Evolutionary conservation across 2,797 vertebrate genomes (phyloP), one percentile per base, ranked within the genome.

Genomic region (Tachyglossus aculeatus): DNA sequence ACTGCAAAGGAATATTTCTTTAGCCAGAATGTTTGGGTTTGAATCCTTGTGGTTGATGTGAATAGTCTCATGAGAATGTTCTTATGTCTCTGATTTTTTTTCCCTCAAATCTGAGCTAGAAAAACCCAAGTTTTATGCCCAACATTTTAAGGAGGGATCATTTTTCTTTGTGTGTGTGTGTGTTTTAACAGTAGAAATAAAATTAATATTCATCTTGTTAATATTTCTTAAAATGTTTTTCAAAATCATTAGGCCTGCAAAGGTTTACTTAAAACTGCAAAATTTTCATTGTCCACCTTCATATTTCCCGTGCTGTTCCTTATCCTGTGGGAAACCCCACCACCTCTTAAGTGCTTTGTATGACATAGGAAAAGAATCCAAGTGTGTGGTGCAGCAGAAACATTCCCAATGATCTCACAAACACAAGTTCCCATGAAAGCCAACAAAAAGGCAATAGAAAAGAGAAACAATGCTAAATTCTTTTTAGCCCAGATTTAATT

Each of bases 11-110:
- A 25, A 18, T 73, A 44, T 75, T 79, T 78, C 50, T 77, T 65
- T 38, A 75, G 41, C 37, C 51, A 73, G 50, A 65, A 76, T 71
- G 73, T 71, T 81, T 74, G 61, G 71, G 22, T 24, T 58, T 74
- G 36, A 66, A n/a, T n/a, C n/a, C n/a, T n/a, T n/a, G n/a, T 40
- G n/a, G 37, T 15, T 29, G 22, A 81, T 54, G 31, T 71, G 50
- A 48, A 48, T 19, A 31, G 41, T 16, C 56, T 39, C 15, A 13
- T 3, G 64, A 71, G 55, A 63, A 1, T 5, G 21, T n/a, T 8
- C n/a, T 31, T 11, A 4, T 10, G 2, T 10, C 31, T 24, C 37
- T 83, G 27, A 29, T 18, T 27, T 31, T 31, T 78, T 74, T n/a
- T n/a, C n/a, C n/a, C 43, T 55, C 57, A 50, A 58, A 3, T 48